Conservation (phyloP, 2,113 vertebrate species). For the Synchiropus splendidus region DNA sequence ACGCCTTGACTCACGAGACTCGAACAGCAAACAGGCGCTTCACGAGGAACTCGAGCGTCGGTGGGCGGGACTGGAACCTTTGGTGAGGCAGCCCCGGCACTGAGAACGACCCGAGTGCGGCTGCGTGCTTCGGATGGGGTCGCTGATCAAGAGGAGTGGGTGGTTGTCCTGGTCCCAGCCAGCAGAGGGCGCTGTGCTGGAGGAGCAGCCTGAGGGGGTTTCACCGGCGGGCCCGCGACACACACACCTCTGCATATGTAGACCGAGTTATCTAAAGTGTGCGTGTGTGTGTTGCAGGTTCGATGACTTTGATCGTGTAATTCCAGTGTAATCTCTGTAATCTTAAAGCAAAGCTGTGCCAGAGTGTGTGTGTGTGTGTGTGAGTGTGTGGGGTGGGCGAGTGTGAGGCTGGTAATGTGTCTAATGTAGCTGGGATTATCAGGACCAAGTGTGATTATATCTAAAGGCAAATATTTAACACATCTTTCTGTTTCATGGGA, state of each 20-base stretch:
- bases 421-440: constrained; percentile 36
- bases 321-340: constrained; percentile 73
- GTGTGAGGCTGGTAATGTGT: constrained; percentile 11
- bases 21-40: too few species aligned
- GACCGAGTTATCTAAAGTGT: too few species aligned
- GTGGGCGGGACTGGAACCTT: too few species aligned
- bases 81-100: too few species aligned
- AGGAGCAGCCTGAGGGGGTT: constrained; percentile 47
- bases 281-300: constrained; percentile 28
- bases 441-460: constrained; percentile 18
- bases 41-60: too few species aligned
- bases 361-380: constrained; percentile 12
- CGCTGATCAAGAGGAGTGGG: too few species aligned
- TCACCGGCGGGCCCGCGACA: constrained; percentile 35
- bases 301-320: constrained; percentile 71
- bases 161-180: constrained; percentile 48
- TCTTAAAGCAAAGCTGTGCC: constrained; percentile 64
- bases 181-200: constrained; percentile 55
- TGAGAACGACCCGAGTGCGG: too few species aligned
- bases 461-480: constrained; percentile 42
- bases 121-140: too few species aligned
- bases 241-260: constrained; percentile 5
- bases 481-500: constrained; percentile 6
- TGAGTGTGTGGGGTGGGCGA: constrained; percentile 13
- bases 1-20: too few species aligned